Evolutionary conservation across 2,797 vertebrate genomes (phyloP).

Genomic region (Bovichtus diacanthus): DNA sequence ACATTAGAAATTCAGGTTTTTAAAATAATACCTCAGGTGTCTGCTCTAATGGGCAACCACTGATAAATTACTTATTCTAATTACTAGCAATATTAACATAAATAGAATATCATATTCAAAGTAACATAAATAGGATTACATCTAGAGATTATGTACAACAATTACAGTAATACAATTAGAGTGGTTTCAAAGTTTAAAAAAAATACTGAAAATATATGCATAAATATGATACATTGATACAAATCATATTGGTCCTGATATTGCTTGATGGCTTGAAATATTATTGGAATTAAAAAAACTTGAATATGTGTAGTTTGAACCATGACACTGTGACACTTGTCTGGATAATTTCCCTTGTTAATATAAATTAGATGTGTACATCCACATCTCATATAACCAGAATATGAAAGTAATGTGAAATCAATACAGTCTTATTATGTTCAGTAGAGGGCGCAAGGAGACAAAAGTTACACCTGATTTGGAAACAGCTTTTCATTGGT

Average conservation of each 20-base stretch:
- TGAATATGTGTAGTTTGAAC: slow-evolving; percentile 1
- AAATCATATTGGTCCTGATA: slow-evolving; percentile 15
- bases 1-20: background rate
- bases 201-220: slow-evolving; percentile 36
- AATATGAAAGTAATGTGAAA: slow-evolving; percentile 1
- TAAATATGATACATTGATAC: slow-evolving; percentile 41
- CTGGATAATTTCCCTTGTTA: background rate
- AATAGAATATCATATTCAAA: slow-evolving; percentile 66
- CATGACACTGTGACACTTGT: background rate
- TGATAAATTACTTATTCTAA: slow-evolving; percentile 27
- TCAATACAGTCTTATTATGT: slow-evolving; percentile 21
- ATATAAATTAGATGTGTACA: background rate
- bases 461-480: slow-evolving; percentile 50
- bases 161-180: slow-evolving; percentile 50
- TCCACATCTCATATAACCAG: background rate
- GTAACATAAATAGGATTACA: slow-evolving; percentile 71
- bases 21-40: slow-evolving; percentile 1
- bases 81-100: slow-evolving; percentile 47
- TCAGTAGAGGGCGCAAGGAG: slow-evolving; percentile 75
- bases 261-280: slow-evolving; percentile 2
- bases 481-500: slow-evolving; percentile 20
- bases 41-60: slow-evolving; percentile 1
- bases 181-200: slow-evolving; percentile 36
- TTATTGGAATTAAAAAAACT: background rate
- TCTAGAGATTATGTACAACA: slow-evolving; percentile 48